Percentiles rank a stretch among this genome's conserved stretches.
Conservation (phyloP, 2,113 vertebrate species). For the Rhadina sibilatrix region DNA sequence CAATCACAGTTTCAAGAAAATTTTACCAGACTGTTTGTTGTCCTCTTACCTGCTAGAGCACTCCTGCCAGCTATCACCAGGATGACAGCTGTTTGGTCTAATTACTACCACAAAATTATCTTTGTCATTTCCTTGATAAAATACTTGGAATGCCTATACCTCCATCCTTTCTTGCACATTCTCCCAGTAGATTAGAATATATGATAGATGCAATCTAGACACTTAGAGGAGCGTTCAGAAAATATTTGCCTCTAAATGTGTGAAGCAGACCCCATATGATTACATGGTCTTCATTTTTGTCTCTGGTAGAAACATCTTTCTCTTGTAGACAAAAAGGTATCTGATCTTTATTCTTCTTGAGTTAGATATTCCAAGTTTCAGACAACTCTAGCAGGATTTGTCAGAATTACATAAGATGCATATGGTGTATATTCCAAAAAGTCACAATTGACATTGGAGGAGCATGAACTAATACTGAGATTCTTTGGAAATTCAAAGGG, state of each 20-base stretch:
- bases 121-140: neutral
- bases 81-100: neutral
- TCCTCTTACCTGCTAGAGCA: neutral
- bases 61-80: neutral
- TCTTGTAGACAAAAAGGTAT: neutral
- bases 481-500: neutral
- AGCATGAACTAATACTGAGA: neutral
- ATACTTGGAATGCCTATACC: neutral
- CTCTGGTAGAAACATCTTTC: neutral
- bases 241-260: neutral
- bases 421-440: fast-evolving
- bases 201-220: neutral
- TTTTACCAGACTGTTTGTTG: neutral
- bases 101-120: neutral
- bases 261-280: neutral
- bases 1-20: neutral
- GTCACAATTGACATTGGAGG: neutral
- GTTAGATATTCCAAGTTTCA: neutral
- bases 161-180: neutral
- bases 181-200: neutral
- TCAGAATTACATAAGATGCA: neutral
- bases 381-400: neutral
- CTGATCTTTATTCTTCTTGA: neutral
- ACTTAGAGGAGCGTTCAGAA: neutral
- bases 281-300: neutral